Base-by-base conservation (phyloP, 2,888 invertebrate species). In the Sinodicranocentrus sp. region DNA sequence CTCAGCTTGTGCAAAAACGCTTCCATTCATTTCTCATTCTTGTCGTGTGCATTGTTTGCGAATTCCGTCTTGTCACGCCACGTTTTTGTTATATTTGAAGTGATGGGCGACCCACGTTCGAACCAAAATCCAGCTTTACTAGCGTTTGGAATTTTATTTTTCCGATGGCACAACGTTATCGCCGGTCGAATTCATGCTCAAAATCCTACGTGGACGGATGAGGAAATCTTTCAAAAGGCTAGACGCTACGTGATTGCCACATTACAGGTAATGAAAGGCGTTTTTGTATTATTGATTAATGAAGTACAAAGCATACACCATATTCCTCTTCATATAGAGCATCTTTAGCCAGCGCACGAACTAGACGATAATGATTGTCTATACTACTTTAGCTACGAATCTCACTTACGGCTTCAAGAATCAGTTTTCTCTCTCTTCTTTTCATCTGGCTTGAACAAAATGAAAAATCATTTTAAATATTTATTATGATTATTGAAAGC, bases 71-170 rank as follows among this genome's bases (percentile, higher is more conserved):
- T 48, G n/a, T 48, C 13, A 48, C n/a, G 48, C 15, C 48, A 48
- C 13, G 48, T 48, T 48, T 48, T 13, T 48, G 10, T 48, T 48
- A 48, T 48, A 44, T 63, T 67, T 54, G 13, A 39, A 98, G 98
- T 98, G 89, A 91, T 99, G 75, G 99, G 99, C 17, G 98, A 99
- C 91, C 97, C 98, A 0, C 93, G 98, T 85, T 96, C 97, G 1
- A 99, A 99, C 91, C 99, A 99, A 91, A 98, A 99, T 91, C 99
- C 99, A 0, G 98, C 98, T 0, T 92, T 99, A 89, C 93, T 99
- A 70, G 95, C 98, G 0, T 95, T 99, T 89, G 97, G 97, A 2
- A 95, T 99, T 75, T 91, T 99, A 19, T 95, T 99, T 89, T 95
- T 97, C 90, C 94, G 98, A 1, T 99, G 97, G 96, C 99, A 99